phyloP scores from a whole-genome alignment of 2,888 invertebrate species.

The Andrena bicolor region DNA sequence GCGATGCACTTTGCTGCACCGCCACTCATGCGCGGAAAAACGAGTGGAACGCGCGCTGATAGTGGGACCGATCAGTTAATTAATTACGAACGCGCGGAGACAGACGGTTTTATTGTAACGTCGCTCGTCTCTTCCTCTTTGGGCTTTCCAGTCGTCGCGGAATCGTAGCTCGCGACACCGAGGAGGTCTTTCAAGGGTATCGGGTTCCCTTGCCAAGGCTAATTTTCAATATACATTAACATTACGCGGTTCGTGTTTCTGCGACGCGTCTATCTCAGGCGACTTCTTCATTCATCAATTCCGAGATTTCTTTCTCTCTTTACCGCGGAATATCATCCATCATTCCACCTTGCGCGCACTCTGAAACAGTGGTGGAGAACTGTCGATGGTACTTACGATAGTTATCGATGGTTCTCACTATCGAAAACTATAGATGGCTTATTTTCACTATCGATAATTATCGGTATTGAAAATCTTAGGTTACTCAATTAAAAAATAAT shows the following conservation, averaged over 20 bases:
- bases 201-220: slow-evolving; percentile 30
- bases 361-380: too few species aligned
- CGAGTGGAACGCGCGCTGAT: slow-evolving; percentile 39
- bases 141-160: slow-evolving; percentile 2
- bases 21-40: not conserved
- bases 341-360: too few species aligned
- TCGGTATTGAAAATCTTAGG: too few species aligned
- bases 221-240: slow-evolving; percentile 30
- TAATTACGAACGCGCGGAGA: slow-evolving; percentile 44
- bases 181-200: slow-evolving; percentile 28
- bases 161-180: not conserved
- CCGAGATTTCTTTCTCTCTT: slow-evolving; percentile 7
- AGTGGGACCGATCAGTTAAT: slow-evolving; percentile 48
- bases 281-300: slow-evolving; percentile 11
- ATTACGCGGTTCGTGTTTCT: not conserved
- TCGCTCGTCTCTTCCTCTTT: slow-evolving; percentile 7
- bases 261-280: not conserved
- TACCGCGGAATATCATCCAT: not conserved
- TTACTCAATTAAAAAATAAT: too few species aligned
- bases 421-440: too few species aligned
- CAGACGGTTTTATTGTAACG: slow-evolving; percentile 9
- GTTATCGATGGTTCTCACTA: too few species aligned
- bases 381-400: too few species aligned
- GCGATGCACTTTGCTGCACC: slow-evolving; percentile 10
- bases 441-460: too few species aligned